Evolutionary conservation across 1,140 invertebrate species (phyloP), one percentile per base, ranked within the genome.

Genomic region (Delia radicum): DNA sequence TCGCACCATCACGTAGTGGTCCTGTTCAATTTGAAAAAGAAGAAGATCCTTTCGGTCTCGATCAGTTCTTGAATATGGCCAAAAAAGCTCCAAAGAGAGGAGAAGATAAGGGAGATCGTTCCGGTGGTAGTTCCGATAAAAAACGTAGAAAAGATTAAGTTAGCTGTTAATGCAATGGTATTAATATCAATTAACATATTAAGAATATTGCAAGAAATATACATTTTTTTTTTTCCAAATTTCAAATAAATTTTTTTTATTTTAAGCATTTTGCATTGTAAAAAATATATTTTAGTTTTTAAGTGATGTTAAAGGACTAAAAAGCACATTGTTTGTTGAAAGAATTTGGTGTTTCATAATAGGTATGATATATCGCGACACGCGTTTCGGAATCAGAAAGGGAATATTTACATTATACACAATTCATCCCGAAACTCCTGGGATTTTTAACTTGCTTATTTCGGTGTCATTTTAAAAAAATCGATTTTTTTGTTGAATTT

Each of bases 41-140:
- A 79, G 94, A 95, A 77, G 97, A 99, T 94, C 96, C 96, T 67
- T 99, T 99, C 87, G 97, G 97, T 88, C 89, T 99, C 80, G 96
- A 97, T 91, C 95, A 97, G 86, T 98, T 99, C 90, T 96, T 99
- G 89, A 95, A 94, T 78, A 94, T 97, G 87, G 97, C 96, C 71
- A 99, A 99, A 85, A 91, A 93, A 75, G 95, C 94, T 26, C 82
- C 85, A 24, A 86, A 86, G 42, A 77, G 85, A 8, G 80, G 80
- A 6, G 78, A 79, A 12, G 82, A 86, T 46, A 85, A 85, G 72
- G 80, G 73, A 73, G 78, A 78, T 48, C 81, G 81, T 37, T 80
- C 74, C 73, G 77, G 76, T 28, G 80, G 81, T 29, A 78, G 81
- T 18, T 74, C 75, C 1, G 77, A 78, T 7, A 78, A 74, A 46